A percentile compares a stretch with the other conserved stretches of the same genome.
phyloP scores from a whole-genome alignment of 2,888 invertebrate species.

The Hirtodrosophila confusa region DNA sequence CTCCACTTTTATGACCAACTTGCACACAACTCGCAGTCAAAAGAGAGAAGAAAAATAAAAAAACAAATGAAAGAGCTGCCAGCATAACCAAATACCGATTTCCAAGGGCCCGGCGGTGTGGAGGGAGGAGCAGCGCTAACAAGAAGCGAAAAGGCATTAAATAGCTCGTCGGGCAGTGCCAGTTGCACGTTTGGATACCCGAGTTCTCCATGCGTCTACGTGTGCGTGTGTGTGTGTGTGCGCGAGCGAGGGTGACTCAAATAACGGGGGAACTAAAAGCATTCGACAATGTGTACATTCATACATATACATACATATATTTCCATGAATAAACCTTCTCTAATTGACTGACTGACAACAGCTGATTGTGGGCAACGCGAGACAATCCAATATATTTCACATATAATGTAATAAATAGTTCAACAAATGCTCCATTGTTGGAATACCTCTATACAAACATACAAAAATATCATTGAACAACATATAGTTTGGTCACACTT shows the following conservation, averaged over 20 bases:
- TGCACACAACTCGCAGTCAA: conserved; percentile 69
- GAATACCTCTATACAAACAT: no score
- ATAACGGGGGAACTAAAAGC: conserved; percentile 45
- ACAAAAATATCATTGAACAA: no score
- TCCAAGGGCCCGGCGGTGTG: conserved; percentile 26
- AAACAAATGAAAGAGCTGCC: conserved; percentile 70
- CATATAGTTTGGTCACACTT: no score
- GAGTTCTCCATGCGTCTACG: background rate
- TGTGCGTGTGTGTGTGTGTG: conserved; percentile 10
- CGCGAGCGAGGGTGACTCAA: conserved; percentile 48
- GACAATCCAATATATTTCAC: conserved; percentile 28
- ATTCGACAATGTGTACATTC: conserved; percentile 28
- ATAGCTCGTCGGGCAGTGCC: conserved; percentile 53
- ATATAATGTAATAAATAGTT: no score
- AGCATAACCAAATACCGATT: conserved; percentile 74
- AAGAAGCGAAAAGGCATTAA: conserved; percentile 62
- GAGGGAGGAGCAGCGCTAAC: conserved; percentile 27
- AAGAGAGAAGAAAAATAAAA: conserved; percentile 26
- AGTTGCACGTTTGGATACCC: conserved; percentile 31
- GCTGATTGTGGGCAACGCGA: conserved; percentile 25
- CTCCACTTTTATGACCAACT: conserved; percentile 80
- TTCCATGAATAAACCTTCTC: conserved; percentile 14
- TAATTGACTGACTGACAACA: conserved; percentile 48
- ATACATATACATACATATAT: conserved; percentile 5
- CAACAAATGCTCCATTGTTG: no score